Percentiles rank a stretch among this genome's conserved stretches.
These are phyloP conservation scores for Mesoligia furuncula DNA, from an alignment of 2,888 invertebrate genomes.

Conservation along the genomic window DNA sequence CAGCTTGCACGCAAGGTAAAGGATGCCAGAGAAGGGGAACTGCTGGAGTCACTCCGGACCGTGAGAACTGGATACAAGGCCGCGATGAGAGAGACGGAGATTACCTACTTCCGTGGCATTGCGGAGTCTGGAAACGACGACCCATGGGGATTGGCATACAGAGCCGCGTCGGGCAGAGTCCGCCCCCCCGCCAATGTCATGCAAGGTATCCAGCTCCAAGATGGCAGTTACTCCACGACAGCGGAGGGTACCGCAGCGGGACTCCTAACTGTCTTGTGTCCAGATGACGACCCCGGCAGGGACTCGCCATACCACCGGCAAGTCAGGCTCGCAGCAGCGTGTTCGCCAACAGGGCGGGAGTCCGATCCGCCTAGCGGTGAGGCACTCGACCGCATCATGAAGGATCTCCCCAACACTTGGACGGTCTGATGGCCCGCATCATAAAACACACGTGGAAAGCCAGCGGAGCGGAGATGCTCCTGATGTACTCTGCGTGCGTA, in stretches of 20 bases:
- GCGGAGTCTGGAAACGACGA: conserved; percentile 33
- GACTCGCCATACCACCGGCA: conserved; percentile 59
- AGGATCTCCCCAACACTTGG: conserved; percentile 58
- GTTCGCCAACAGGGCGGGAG: conserved; percentile 42
- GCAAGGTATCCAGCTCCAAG: conserved; percentile 26
- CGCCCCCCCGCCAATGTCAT: conserved; percentile 61
- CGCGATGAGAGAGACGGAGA: conserved; percentile 13
- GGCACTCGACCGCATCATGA: conserved; percentile 42
- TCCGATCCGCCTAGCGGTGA: conserved; percentile 11
- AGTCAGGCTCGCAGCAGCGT: conserved; percentile 52
- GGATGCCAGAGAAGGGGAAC: neutral
- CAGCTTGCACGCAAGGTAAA: neutral
- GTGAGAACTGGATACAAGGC: neutral
- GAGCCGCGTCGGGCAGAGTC: conserved; percentile 52
- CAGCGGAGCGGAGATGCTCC: neutral
- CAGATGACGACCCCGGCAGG: conserved; percentile 51
- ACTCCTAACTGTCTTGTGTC: conserved; percentile 63
- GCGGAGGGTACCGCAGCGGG: conserved; percentile 43
- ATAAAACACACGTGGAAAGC: conserved; percentile 12
- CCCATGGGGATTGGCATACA: conserved; percentile 62
- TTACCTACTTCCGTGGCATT: neutral
- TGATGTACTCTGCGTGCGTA: neutral
- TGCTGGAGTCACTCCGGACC: accelerated
- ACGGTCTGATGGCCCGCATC: neutral
- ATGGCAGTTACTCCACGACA: conserved; percentile 8